Evolutionary conservation across 2,113 vertebrate species (phyloP).

Genomic region (Cebidichthys violaceus): DNA sequence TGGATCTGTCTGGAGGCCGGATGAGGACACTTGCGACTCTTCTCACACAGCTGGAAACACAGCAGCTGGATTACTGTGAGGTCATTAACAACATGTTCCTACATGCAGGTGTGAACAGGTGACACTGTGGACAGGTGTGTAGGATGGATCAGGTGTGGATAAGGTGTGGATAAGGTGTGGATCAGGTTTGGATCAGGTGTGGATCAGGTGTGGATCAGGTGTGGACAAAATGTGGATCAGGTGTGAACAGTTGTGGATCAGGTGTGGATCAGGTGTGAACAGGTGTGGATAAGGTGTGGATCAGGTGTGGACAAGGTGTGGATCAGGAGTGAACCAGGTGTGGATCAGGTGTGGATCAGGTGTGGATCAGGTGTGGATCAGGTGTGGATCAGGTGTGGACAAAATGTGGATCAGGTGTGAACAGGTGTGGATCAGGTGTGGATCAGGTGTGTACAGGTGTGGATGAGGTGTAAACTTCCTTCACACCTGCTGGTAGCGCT

Average conservation of each 20-base stretch:
- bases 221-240: neutral
- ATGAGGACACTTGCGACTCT: constrained; percentile 81
- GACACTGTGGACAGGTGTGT: no score
- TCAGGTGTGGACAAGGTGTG: neutral
- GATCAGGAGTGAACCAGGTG: neutral
- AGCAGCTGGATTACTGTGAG: neutral
- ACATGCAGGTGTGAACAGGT: neutral
- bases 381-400: no score
- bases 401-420: no score
- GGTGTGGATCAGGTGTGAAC: no score
- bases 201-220: neutral
- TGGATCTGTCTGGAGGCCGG: constrained; percentile 92
- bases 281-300: neutral
- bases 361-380: no score
- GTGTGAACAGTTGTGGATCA: no score
- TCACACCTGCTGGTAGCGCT: constrained; percentile 51
- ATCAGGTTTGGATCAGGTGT: neutral
- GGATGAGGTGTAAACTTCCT: neutral
- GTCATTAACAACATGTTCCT: neutral
- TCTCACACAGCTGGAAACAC: constrained; percentile 81
- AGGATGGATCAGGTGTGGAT: no score
- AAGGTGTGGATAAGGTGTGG: neutral
- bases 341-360: neutral
- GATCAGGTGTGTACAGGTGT: neutral
- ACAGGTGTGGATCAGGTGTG: neutral